Evolutionary conservation across 2,113 vertebrate species (phyloP), one percentile per base, ranked within the genome.

Genomic region (Anarrhichthys ocellatus): DNA sequence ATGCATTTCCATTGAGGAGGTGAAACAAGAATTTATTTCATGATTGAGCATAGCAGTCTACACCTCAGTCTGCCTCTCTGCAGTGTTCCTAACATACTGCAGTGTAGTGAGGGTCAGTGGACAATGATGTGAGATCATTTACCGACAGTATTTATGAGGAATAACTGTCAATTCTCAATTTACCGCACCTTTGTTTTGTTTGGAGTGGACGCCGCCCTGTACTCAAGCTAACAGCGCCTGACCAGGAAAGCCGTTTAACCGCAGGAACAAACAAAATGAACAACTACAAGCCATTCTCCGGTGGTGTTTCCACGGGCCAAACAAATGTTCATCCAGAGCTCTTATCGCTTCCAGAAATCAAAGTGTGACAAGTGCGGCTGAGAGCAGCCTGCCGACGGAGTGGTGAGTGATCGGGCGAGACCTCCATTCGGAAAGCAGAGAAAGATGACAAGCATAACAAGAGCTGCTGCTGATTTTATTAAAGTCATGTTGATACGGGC

Each of bases 341-440:
- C 82, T 89, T 94, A 91, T 91, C 75, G 29, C 81, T 76, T 79
- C 79, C 81, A 89, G 79, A 87, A 90, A 92, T 92, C 92, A 86
- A 77, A 88, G 76, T 73, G 87, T 82, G 85, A 89, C 83, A 90
- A 90, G 69, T 81, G 84, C 87, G 85, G 87, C 78, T 65, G 77
- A 85, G 79, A 82, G 54, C 72, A 69, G 72, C 71, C 80, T 84
- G 66, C 32, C 73, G 48, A 81, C 81, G 79, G 63, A 87, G 61
- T 4, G 74, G 75, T 84, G 88, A 89, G 84, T 89, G 91, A 91
- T 89, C 50, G 69, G 78, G 50, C 62, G 17, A 82, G 74, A 84
- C 77, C 82, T 44, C 54, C 34, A 71, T 83, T 78, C 76, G 73
- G n/a, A 79, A 78, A 76, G 83, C 61, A 56, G 70, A 73, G 64